Evolutionary conservation across 2,113 vertebrate genomes (phyloP), one percentile per base, ranked within the genome.

Genomic region (Eretmochelys imbricata): DNA sequence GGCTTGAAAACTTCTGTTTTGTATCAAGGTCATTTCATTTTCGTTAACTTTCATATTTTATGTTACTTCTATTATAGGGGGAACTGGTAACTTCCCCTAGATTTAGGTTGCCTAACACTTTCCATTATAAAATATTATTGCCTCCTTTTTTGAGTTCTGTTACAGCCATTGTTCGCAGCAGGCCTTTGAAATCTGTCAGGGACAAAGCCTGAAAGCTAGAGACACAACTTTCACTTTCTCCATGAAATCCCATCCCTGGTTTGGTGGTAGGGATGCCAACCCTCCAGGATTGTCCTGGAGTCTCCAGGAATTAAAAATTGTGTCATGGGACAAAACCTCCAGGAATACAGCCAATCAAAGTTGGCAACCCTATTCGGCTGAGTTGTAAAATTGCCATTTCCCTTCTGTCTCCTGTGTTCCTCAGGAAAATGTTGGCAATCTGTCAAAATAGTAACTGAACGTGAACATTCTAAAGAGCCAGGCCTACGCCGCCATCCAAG

Each of bases 401-500:
- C 97, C 96, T 97, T 97, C 96, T 97, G 96, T 95, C 96, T 94
- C 96, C 94, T 96, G 96, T 96, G 96, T 97, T 97, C 96, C 94
- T 97, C 96, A 85, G 96, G 96, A 97, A 96, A 97, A 92, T 91
- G 95, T 94, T 97, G 97, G 96, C 96, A 96, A 96, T 89, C 96
- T 97, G 95, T 97, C 97, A 97, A 95, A 96, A 97, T 95, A 97
- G 96, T 96, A 97, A 96, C 97, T 96, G 96, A 97, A 96, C 92
- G 91, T 96, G 97, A 97, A 96, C 96, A 96, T 96, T 95, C 95
- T 96, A 62, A 97, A 96, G 94, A 96, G 96, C 95, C 95, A 95
- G 94, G 94, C 97, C 12, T 1, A 62, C 49, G 82, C 95, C 92
- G 91, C 80, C 94, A 96, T 95, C 96, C 96, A 96, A 96, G 97